Percentiles rank a stretch among this genome's conserved stretches.
Conservation (phyloP, 2,888 invertebrate genomes). For the Tubiluchus corallicola region DNA sequence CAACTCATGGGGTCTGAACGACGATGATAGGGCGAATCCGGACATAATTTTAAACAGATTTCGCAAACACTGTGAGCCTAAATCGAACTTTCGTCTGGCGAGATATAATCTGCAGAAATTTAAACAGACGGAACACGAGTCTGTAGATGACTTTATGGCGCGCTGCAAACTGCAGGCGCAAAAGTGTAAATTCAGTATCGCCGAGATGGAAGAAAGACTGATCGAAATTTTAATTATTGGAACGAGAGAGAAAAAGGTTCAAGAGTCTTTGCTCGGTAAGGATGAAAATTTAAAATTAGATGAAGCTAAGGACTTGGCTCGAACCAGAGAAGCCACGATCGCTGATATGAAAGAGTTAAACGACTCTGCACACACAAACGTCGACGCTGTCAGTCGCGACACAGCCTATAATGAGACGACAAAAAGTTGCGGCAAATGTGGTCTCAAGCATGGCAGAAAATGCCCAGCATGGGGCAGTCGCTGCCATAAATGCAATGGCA, state of each 20-base stretch:
- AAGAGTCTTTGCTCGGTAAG: not conserved
- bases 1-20: no score
- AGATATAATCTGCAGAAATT: not conserved
- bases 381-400: no score
- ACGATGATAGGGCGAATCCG: no score
- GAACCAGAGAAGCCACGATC: not conserved
- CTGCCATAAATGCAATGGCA: not conserved
- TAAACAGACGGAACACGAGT: not conserved
- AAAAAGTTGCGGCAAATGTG: not conserved
- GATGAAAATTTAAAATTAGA: not conserved
- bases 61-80: not conserved
- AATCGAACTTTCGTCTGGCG: not conserved
- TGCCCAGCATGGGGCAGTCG: not conserved
- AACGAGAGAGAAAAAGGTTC: not conserved
- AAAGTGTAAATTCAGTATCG: not conserved
- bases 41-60: not conserved
- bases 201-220: not conserved
- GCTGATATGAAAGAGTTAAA: not conserved
- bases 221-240: not conserved
- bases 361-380: no score
- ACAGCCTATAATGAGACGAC: not conserved
- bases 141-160: not conserved
- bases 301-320: not conserved
- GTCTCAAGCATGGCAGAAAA: not conserved
- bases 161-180: not conserved